These are phyloP conservation scores for Pseudolaguvia tuberculata DNA, from an alignment of 2,113 vertebrate genomes.

Conservation along the genomic window DNA sequence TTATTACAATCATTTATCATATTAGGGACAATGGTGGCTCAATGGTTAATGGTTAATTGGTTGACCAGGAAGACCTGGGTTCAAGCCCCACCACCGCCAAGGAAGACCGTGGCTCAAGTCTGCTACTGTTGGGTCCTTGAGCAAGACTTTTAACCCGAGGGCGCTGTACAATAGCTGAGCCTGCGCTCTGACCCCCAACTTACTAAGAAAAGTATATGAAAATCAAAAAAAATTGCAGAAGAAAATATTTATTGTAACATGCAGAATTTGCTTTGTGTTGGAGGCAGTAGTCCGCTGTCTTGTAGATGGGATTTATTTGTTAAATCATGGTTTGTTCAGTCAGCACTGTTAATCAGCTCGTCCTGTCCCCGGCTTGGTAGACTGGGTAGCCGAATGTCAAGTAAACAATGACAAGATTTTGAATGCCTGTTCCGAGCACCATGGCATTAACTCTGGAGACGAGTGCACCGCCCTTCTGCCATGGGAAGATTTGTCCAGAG, in stretches of 20 bases:
- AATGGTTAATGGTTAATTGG: too few species aligned
- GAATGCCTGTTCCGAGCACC: constrained; percentile 4
- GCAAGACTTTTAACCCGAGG: too few species aligned
- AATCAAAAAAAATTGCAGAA: too few species aligned
- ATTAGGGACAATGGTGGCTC: too few species aligned
- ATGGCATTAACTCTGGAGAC: constrained; percentile 2
- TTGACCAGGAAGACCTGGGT: too few species aligned
- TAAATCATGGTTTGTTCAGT: constrained; percentile 1
- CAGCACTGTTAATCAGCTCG: constrained; percentile 38
- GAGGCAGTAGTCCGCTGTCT: background rate
- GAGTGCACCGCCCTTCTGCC: background rate
- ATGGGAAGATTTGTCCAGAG: background rate
- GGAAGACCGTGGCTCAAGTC: too few species aligned
- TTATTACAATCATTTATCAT: too few species aligned
- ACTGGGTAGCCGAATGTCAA: constrained; percentile 30
- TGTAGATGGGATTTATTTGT: constrained; percentile 34
- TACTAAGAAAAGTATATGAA: too few species aligned
- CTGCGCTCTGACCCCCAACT: too few species aligned
- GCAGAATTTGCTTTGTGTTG: background rate
- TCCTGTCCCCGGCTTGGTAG: background rate
- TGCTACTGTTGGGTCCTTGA: too few species aligned
- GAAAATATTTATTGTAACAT: background rate
- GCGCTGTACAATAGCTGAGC: too few species aligned
- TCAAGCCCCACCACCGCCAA: too few species aligned
- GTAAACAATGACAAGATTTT: constrained; percentile 30